These are phyloP conservation scores for Battus philenor DNA, from an alignment of 1,140 invertebrate genomes.

Conservation along the genomic window DNA sequence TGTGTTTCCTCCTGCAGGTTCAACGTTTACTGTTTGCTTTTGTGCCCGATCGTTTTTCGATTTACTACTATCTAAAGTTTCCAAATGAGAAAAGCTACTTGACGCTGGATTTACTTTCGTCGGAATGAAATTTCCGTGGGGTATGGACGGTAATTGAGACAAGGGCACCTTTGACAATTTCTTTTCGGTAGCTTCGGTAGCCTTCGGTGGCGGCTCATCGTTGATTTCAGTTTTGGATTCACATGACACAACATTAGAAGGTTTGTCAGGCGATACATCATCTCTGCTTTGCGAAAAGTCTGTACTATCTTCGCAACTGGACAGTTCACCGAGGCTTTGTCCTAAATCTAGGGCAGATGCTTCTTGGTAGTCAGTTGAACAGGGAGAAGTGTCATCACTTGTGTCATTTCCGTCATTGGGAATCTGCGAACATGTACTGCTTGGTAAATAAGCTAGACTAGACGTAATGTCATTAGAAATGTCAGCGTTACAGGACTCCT, in stretches of 20 bases:
- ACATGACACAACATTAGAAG: slow-evolving; percentile 25
- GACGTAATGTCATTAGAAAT: slow-evolving; percentile 64
- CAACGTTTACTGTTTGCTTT: slow-evolving; percentile 5
- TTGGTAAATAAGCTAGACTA: slow-evolving; percentile 64
- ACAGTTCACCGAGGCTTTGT: slow-evolving; percentile 60
- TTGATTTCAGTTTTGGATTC: slow-evolving; percentile 26
- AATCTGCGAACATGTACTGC: slow-evolving; percentile 56
- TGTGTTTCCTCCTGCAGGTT: slow-evolving; percentile 7
- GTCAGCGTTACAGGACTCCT: slow-evolving; percentile 61
- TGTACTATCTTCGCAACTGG: slow-evolving; percentile 50
- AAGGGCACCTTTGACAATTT: slow-evolving; percentile 36
- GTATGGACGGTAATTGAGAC: slow-evolving; percentile 52
- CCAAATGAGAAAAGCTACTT: slow-evolving; percentile 23
- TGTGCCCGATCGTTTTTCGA: slow-evolving; percentile 9
- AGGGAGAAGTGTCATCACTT: slow-evolving; percentile 63
- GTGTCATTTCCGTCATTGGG: slow-evolving; percentile 48
- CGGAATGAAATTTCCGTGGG: slow-evolving; percentile 34
- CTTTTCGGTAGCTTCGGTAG: slow-evolving; percentile 24
- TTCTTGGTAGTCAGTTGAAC: slow-evolving; percentile 67
- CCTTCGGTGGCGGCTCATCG: slow-evolving; percentile 20
- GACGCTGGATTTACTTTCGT: slow-evolving; percentile 32
- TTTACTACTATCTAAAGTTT: slow-evolving; percentile 20
- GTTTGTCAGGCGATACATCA: slow-evolving; percentile 46
- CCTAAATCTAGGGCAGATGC: slow-evolving; percentile 64
- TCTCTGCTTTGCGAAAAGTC: slow-evolving; percentile 68